Base-by-base conservation (phyloP, 2,888 invertebrate species). In the Cartodere bifasciata region DNA sequence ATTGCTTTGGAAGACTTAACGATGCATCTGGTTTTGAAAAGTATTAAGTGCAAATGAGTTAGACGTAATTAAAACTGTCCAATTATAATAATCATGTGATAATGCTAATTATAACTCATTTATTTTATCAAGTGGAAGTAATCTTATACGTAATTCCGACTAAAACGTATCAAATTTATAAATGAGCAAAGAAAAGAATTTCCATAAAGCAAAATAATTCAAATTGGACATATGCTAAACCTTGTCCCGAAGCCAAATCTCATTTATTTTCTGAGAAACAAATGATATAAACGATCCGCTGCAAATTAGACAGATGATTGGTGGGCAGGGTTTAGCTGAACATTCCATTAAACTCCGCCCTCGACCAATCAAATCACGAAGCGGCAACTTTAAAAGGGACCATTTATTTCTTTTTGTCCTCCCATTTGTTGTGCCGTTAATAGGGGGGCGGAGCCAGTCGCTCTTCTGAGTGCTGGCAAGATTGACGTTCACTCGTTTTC, bases 191-290 rank as follows among this genome's bases (percentile, higher is more conserved):
- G 32, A 32, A 34, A 28, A 30, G 26, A 31, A 31, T 31, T 23
- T 31, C 31, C 35, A 31, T 35, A 56, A 56, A 56, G 43, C 45
- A 51, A 50, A 56, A 57, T 56, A 54, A 56, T 56, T 55, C 55
- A 55, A 55, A 58, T 57, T 56, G 56, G 56, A 52, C 53, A 55
- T 55, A 55, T 55, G 52, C 53, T 58, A 58, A 58, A 57, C 56
- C 56, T 56, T 48, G 47, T 48, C 52, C 49, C 52, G 56, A 58
- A 59, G 57, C 56, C 54, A 56, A 58, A 57, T 55, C 55, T 50
- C 56, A 59, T 60, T 57, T 56, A 58, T 58, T 57, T 55, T 49
- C 49, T 24, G 36, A 38, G 50, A 52, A 56, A 57, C 53, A 56
- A 56, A 58, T 55, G 55, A 53, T 50, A 49, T 48, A 52, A 51